Percentiles rank a stretch among this genome's conserved stretches.
Evolutionary conservation across 2,797 vertebrate species (phyloP).

Genomic region (Arrhamphus sclerolepis): DNA sequence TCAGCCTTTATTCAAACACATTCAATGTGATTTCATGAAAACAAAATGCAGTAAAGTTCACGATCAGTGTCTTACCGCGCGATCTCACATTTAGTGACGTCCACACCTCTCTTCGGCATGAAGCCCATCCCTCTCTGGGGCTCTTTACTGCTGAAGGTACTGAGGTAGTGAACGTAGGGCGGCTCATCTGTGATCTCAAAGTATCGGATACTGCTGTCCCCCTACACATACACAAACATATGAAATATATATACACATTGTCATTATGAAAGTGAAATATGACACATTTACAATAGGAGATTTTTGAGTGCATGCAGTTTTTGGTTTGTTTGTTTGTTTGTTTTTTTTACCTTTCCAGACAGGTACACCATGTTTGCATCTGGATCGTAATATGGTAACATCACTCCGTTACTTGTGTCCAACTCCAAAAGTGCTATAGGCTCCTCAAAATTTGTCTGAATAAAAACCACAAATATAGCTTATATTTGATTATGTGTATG

Average conservation of each 20-base stretch:
- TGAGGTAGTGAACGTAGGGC: conserved; percentile 96
- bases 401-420: conserved; percentile 97
- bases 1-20: neutral
- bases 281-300: neutral
- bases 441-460: conserved; percentile 94
- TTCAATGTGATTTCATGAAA: neutral
- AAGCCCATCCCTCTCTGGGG: conserved; percentile 97
- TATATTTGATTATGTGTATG: neutral
- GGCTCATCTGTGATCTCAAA: conserved; percentile 96
- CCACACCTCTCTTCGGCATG: conserved; percentile 96
- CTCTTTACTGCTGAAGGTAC: conserved; percentile 96
- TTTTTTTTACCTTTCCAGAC: conserved; percentile 89
- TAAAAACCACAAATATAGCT: neutral
- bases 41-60: neutral
- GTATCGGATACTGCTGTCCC: conserved; percentile 97
- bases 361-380: conserved; percentile 96
- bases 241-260: neutral
- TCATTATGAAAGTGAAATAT: neutral
- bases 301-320: no score
- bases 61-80: conserved; percentile 82
- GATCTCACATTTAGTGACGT: conserved; percentile 97
- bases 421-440: conserved; percentile 95
- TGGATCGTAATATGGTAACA: conserved; percentile 93
- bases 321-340: no score
- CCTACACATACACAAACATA: conserved; percentile 72